Percentiles rank a stretch among this genome's conserved stretches.
phyloP scores from a whole-genome alignment of 2,113 vertebrate species.

The Synchiropus splendidus region DNA sequence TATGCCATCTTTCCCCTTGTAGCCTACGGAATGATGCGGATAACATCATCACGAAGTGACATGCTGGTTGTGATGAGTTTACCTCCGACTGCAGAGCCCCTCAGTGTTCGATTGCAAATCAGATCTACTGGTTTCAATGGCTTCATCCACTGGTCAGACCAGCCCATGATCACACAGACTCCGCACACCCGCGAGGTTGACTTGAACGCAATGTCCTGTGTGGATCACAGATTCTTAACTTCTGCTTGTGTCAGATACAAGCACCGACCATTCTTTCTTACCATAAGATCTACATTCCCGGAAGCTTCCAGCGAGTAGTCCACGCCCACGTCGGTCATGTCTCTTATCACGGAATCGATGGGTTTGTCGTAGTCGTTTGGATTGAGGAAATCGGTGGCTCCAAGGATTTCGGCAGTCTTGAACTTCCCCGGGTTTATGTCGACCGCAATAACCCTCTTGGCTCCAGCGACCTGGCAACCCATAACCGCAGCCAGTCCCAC shows the following conservation, averaged over 20 bases:
- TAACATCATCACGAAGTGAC: no score
- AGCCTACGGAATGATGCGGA: conserved; percentile 50
- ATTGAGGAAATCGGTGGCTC: conserved; percentile 67
- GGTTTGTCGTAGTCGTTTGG: conserved; percentile 62
- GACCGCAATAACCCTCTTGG: conserved; percentile 66
- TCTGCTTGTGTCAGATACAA: neutral
- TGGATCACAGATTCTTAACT: no score
- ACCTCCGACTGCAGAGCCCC: conserved; percentile 67
- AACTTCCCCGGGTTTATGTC: conserved; percentile 70
- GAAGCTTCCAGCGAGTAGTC: conserved; percentile 72
- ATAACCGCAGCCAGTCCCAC: conserved; percentile 76
- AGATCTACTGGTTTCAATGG: no score
- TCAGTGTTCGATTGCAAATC: conserved; percentile 73
- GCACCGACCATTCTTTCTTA: conserved; percentile 25
- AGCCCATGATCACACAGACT: conserved; percentile 74
- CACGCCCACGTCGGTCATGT: conserved; percentile 70
- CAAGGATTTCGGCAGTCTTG: conserved; percentile 61
- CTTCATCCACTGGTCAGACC: conserved; percentile 66
- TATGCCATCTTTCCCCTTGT: conserved; percentile 64
- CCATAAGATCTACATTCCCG: conserved; percentile 68
- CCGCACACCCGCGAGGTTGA: conserved; percentile 68
- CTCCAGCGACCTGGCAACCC: conserved; percentile 73
- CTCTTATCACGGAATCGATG: conserved; percentile 63
- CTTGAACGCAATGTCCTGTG: conserved; percentile 71
- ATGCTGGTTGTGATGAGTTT: no score